phyloP scores from a whole-genome alignment of 2,888 invertebrate genomes.

The Diaphora mendica region DNA sequence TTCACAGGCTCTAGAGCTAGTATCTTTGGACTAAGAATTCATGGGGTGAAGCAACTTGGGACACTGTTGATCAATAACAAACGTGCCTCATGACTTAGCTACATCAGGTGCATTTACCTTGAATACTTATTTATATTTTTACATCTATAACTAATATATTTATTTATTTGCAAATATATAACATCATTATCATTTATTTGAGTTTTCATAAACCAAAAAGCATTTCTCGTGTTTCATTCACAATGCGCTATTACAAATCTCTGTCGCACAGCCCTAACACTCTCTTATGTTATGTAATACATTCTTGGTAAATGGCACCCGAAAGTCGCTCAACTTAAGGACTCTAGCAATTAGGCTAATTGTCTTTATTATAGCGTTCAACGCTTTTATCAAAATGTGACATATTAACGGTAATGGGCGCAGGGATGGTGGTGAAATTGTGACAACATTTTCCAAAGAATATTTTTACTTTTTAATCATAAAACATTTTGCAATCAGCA shows the following conservation, averaged over 20 bases:
- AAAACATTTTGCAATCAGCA: background rate
- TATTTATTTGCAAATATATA: background rate
- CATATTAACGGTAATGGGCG: conserved; percentile 55
- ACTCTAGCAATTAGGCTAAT: conserved; percentile 72
- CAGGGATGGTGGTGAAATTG: conserved; percentile 37
- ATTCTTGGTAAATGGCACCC: conserved; percentile 63
- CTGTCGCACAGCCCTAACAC: conserved; percentile 28
- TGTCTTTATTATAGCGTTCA: conserved; percentile 71
- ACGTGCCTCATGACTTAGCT: background rate
- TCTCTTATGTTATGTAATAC: conserved; percentile 60
- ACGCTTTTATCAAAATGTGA: conserved; percentile 68
- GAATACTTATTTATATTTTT: background rate
- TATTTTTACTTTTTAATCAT: conserved; percentile 2
- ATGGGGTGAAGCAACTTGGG: background rate
- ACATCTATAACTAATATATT: background rate
- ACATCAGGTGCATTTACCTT: background rate
- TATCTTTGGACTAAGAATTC: no score
- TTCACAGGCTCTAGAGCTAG: no score
- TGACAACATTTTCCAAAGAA: conserved; percentile 5
- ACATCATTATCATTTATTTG: no score
- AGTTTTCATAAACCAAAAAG: background rate
- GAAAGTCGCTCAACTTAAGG: conserved; percentile 65
- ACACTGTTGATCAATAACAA: background rate
- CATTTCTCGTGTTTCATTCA: conserved; percentile 6
- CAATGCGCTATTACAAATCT: conserved; percentile 12